Percentiles rank a stretch among this genome's conserved stretches.
These are phyloP conservation scores for Phalanger gymnotis DNA, from an alignment of 2,797 vertebrate species.

Conservation along the genomic window DNA sequence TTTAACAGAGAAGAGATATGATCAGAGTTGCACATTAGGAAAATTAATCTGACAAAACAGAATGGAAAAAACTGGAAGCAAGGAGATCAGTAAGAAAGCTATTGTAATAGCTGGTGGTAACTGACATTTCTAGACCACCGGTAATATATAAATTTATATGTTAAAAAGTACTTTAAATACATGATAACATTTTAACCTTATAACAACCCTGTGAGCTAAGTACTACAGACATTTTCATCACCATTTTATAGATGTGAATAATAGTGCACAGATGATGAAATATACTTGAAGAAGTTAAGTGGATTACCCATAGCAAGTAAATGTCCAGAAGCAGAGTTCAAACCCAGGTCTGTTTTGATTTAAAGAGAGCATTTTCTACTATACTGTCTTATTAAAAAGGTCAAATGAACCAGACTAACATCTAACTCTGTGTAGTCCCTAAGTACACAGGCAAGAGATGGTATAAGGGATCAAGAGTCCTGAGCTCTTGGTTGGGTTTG, in stretches of 20 bases:
- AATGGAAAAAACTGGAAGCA: conserved; percentile 32
- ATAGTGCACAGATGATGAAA: not conserved
- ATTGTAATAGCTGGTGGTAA: not conserved
- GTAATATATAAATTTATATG: not conserved
- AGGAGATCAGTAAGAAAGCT: not conserved
- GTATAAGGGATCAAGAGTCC: not conserved
- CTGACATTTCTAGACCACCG: not conserved
- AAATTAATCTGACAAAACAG: not conserved
- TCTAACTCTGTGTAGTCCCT: not conserved
- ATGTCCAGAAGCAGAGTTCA: not conserved
- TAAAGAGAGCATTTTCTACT: not conserved
- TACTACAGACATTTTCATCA: not conserved
- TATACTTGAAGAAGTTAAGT: not conserved
- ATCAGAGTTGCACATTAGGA: not conserved
- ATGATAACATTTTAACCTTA: not conserved
- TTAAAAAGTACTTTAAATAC: not conserved
- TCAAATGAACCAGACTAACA: not conserved
- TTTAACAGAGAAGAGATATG: not conserved
- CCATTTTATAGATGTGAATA: not conserved
- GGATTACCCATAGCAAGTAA: not conserved
- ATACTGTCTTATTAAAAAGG: not conserved
- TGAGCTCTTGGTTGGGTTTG: conserved; percentile 12
- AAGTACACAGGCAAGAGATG: not conserved
- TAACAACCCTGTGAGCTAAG: not conserved
- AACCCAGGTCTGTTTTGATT: not conserved